Base-by-base conservation (phyloP, 2,797 vertebrate species). In the Sebastes taczanowskii region DNA sequence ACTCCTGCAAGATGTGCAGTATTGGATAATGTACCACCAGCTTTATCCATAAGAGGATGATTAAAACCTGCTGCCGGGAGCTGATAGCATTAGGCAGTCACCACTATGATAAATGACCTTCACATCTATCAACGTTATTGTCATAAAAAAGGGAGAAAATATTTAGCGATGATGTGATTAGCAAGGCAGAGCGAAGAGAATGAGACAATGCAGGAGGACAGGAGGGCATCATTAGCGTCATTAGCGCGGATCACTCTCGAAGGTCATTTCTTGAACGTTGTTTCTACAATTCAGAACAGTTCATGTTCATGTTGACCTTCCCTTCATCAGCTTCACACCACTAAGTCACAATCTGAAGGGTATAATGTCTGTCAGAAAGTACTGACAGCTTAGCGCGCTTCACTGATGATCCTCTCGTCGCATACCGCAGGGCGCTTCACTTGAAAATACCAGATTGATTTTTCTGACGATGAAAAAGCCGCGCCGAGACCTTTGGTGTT, bases 31-130 rank as follows among this genome's bases (percentile, higher is more conserved):
- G 86, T 92, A 86, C 59, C 85, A 69, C 80, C 77, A 77, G 80
- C 83, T 89, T 92, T 85, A 86, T 86, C 88, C 89, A 86, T 78
- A 62, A 87, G 89, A 88, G 83, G 86, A 89, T 94, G 92, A 93
- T 92, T 91, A 91, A 92, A 93, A 90, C 85, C 82, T 80, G 89
- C 91, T 91, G 89, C 89, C 84, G 88, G 82, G 60, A 79, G 85
- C 90, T 89, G 90, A 92, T 91, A 89, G 84, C 80, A 90, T 90
- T 90, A 92, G 83, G 75, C 81, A 81, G 83, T 80, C 81, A 53
- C 84, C 32, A 11, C 60, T 23, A 52, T 92, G 89, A 93, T 91
- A 77, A 92, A 94, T 84, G 80, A 92, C 89, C 89, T 88, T 90
- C 80, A 78, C 82, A 85, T 91, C 82, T 71, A 85, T 92, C 89